phyloP scores from a whole-genome alignment of 2,888 invertebrate species.

The Xanthorhoe spadicearia region DNA sequence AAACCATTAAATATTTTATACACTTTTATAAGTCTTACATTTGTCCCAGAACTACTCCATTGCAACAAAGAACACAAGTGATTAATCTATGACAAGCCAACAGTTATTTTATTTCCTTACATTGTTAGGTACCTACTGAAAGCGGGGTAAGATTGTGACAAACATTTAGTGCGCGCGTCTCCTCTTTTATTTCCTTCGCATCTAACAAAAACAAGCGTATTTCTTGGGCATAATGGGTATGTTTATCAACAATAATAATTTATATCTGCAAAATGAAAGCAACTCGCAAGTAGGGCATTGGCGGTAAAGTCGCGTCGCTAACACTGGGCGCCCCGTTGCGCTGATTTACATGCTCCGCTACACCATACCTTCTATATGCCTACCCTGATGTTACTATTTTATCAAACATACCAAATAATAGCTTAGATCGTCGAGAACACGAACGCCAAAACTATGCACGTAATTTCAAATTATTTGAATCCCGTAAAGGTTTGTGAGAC shows the following conservation, averaged over 20 bases:
- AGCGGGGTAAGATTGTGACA: slow-evolving; percentile 27
- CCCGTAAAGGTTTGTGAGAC: neutral
- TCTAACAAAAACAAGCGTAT: slow-evolving; percentile 42
- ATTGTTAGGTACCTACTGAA: slow-evolving; percentile 15
- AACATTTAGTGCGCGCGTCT: slow-evolving; percentile 28
- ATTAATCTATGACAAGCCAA: slow-evolving; percentile 4
- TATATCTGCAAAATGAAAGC: slow-evolving; percentile 45
- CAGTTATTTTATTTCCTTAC: slow-evolving; percentile 4
- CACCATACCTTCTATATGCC: slow-evolving; percentile 5
- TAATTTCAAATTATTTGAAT: neutral
- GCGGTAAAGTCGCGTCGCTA: slow-evolving; percentile 48
- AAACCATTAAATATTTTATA: too few species aligned
- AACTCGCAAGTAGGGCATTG: slow-evolving; percentile 41
- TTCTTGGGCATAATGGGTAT: slow-evolving; percentile 42
- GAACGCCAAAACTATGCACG: neutral
- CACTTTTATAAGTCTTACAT: neutral
- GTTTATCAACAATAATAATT: slow-evolving; percentile 45
- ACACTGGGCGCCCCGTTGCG: slow-evolving; percentile 51
- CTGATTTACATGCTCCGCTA: slow-evolving; percentile 54
- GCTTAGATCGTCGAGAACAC: neutral
- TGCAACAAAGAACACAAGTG: neutral
- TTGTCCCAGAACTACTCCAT: neutral
- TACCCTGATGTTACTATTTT: slow-evolving; percentile 15
- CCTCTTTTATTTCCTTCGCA: slow-evolving; percentile 37
- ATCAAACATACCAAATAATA: slow-evolving; percentile 2